Conservation (phyloP, 2,888 invertebrate genomes). For the Melanophora roralis region DNA sequence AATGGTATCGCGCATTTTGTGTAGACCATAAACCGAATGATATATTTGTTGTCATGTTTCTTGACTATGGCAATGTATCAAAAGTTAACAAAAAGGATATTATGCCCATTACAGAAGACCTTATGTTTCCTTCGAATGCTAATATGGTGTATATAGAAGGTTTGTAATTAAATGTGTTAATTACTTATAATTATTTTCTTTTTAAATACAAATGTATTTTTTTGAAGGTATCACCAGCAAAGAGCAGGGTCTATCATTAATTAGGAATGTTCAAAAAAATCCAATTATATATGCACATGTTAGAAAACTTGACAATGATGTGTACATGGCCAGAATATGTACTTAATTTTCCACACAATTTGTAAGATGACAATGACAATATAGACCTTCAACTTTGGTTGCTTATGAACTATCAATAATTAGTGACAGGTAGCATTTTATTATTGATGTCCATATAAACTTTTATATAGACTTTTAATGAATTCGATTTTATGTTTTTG, state of each 20-base stretch:
- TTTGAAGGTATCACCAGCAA: conserved; percentile 38
- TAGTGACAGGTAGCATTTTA: conserved; percentile 5
- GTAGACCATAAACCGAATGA: conserved; percentile 58
- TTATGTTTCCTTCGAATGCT: conserved; percentile 66
- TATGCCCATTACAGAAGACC: conserved; percentile 63
- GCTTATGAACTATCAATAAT: no score
- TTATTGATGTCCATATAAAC: not conserved
- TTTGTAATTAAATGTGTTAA: conserved; percentile 35
- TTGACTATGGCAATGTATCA: conserved; percentile 67
- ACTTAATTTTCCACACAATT: not conserved
- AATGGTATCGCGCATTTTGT: conserved; percentile 68
- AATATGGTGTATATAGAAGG: conserved; percentile 66
- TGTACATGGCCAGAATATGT: conserved; percentile 46
- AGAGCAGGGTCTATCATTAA: conserved; percentile 31
- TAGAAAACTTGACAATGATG: conserved; percentile 20
- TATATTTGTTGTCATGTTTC: conserved; percentile 64
- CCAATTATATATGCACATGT: conserved; percentile 53
- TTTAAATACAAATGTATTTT: not conserved
- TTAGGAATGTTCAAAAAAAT: conserved; percentile 29
- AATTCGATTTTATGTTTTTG: conserved; percentile 23
- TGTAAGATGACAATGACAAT: no score
- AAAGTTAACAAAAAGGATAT: conserved; percentile 63
- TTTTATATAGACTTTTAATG: conserved; percentile 16
- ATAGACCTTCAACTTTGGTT: no score
- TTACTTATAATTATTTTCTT: not conserved